Evolutionary conservation across 2,113 vertebrate species (phyloP), one percentile per base, ranked within the genome.

Genomic region (Pagrus major): DNA sequence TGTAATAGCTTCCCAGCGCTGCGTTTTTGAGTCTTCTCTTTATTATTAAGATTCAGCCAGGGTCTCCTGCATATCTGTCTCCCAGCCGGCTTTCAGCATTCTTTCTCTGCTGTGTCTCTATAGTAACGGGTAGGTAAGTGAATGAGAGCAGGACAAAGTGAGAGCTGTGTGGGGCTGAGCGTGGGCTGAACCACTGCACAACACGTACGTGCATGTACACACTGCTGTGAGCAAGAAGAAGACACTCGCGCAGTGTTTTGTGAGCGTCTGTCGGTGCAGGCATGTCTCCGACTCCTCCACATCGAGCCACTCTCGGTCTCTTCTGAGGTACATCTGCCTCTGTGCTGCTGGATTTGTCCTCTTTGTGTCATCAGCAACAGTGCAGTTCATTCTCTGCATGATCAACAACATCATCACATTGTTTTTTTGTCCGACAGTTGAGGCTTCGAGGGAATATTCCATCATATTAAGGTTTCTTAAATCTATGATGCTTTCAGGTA

Each of bases 81-180:
- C 76, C 83, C 86, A 88, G 86, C 82, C 67, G 20, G 84, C 61
- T 81, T 85, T 79, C 88, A 71, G 77, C 88, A 83, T 92, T 91
- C 51, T n/a, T 89, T 89, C 77, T 91, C 86, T 78, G 84, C 85
- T 33, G 89, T 15, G 92, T 86, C 89, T 87, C 88, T 67, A 94
- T 92, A 90, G 94, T 90, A 93, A 95, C 94, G 23, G 77, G 74
- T 82, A 90, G 91, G 89, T 89, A 82, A 88, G 87, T 91, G 88
- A 94, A 90, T 86, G 85, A 86, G 90, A 90, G 81, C 77, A 56
- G 82, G 66, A 86, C 89, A 83, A 71, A 83, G 78, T 77, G 84
- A 76, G 76, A 76, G 76, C 83, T 63, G 79, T 84, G 71, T 64
- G 60, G 64, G 71, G 70, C 73, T 60, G 70, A 78, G 86, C 70